phyloP scores from a whole-genome alignment of 2,888 invertebrate species.

The Hymenopus coronatus region DNA sequence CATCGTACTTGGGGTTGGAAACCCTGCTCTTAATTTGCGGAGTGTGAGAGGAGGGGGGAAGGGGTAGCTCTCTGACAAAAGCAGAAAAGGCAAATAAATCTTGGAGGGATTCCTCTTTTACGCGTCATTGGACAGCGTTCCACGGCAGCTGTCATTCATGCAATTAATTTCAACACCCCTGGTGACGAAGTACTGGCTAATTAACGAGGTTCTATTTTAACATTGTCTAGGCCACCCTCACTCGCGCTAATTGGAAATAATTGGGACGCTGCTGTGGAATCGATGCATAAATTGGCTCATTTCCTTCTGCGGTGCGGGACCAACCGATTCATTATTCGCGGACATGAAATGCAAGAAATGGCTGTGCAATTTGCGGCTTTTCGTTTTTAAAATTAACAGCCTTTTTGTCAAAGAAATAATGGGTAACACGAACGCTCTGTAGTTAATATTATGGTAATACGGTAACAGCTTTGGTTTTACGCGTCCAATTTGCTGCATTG shows the following conservation, averaged over 20 bases:
- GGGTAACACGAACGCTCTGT: background rate
- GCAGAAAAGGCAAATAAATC: background rate
- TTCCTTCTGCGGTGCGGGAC: background rate
- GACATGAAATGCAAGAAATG: background rate
- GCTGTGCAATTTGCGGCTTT: background rate
- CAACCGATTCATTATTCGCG: background rate
- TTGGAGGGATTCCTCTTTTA: background rate
- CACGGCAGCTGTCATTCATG: background rate
- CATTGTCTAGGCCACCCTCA: background rate
- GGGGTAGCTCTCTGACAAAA: background rate
- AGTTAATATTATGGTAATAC: background rate
- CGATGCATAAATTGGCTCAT: background rate
- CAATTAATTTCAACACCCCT: background rate
- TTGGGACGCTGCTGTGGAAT: background rate
- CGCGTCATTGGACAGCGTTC: background rate
- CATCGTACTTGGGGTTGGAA: background rate
- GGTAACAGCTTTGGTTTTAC: background rate
- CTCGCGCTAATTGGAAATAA: background rate
- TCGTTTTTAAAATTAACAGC: background rate
- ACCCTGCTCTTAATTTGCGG: background rate
- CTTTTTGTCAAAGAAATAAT: background rate
- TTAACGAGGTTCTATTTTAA: background rate
- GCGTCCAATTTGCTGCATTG: background rate
- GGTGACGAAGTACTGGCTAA: background rate
- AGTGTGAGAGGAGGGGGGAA: background rate